Conservation (phyloP, 92 coral and sea anemone genomes). For the Porites divaricata region DNA sequence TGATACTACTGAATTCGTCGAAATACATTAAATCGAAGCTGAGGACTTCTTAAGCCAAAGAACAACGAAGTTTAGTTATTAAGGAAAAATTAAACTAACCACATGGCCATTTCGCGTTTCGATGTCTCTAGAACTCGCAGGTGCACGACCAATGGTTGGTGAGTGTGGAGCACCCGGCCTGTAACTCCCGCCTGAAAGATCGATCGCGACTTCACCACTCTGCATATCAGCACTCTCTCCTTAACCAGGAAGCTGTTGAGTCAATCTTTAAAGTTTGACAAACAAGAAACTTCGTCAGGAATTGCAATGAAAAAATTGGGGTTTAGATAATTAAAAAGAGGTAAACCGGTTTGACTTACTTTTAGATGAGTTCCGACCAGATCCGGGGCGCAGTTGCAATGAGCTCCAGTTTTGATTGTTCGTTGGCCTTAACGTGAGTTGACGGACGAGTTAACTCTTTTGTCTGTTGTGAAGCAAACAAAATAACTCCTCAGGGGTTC, state of each 20-base stretch:
- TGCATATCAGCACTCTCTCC: conserved; percentile 14
- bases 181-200: not conserved
- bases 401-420: conserved; percentile 29
- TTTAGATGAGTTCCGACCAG: not conserved
- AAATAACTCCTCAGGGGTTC: no score
- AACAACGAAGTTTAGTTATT: no score
- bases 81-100: no score
- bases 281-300: not conserved
- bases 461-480: no score
- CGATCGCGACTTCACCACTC: conserved; percentile 44
- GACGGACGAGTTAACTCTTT: no score
- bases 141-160: no score
- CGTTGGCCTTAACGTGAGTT: not conserved
- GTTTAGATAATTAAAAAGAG: not conserved
- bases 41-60: no score
- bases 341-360: conserved; percentile 16
- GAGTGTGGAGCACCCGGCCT: no score
- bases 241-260: conserved; percentile 30
- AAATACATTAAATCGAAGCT: no score
- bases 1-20: no score
- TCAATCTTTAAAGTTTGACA: conserved; percentile 3
- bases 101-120: no score
- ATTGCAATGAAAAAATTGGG: not conserved
- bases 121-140: no score
- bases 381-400: conserved; percentile 17